A percentile compares a stretch with the other conserved stretches of the same genome.
phyloP scores from a whole-genome alignment of 1,140 invertebrate genomes.

The Vollenhovia emeryi region DNA sequence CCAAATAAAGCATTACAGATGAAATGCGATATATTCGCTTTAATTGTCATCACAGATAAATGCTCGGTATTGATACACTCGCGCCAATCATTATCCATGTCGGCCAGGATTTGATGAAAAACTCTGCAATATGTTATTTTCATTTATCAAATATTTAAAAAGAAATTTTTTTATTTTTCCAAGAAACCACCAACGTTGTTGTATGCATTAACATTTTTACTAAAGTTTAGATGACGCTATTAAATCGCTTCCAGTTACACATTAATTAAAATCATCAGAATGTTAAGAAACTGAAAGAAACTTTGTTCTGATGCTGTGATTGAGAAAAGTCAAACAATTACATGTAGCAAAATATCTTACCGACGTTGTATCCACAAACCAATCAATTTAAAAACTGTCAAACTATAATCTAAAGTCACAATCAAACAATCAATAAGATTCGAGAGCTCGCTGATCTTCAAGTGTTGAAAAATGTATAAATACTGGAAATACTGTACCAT shows the following conservation, averaged over 20 bases:
- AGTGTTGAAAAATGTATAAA: constrained; percentile 6
- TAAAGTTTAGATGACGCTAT: too few species aligned
- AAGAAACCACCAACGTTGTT: too few species aligned
- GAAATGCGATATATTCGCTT: constrained; percentile 10
- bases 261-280: too few species aligned
- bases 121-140: constrained; percentile 10
- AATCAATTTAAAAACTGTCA: constrained; percentile 12
- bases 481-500: constrained; percentile 35
- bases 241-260: neutral
- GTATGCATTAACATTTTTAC: too few species aligned
- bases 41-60: constrained; percentile 2
- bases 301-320: neutral
- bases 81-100: constrained; percentile 8
- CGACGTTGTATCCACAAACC: constrained; percentile 25
- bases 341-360: neutral
- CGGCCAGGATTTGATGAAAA: neutral
- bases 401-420: neutral
- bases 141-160: neutral
- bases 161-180: too few species aligned
- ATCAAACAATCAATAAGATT: constrained; percentile 17
- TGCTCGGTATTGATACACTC: neutral
- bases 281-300: neutral
- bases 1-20: neutral
- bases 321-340: neutral
- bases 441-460: neutral